Base-by-base conservation (phyloP, 1,140 invertebrate genomes). In the Popillia japonica region DNA sequence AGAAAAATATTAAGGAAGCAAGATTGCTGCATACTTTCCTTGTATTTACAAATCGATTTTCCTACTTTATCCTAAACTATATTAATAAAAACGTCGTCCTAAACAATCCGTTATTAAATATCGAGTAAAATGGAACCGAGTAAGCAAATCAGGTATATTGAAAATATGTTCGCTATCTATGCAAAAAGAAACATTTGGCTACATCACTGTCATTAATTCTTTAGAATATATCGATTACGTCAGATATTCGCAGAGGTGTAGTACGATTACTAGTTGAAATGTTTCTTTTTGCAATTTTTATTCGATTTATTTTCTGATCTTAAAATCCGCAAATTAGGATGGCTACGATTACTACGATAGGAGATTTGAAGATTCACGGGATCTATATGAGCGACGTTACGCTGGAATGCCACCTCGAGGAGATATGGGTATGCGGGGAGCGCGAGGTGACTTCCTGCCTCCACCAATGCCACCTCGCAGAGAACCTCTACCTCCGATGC, bases 301-400 rank as follows among this genome's bases (percentile, higher is more conserved):
- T 76, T 80, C n/a, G 48, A 64, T 76, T 77, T 84, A 48, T 48
- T 14, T 48, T 48, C 44, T 48, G 17, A 48, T 11, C 11, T 48
- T n/a, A n/a, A 48, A 6, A 14, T 10, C 17, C 44, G 44, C n/a
- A n/a, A 48, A 48, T 79, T 87, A 95, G 93, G 94, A 95, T 84
- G 88, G 89, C 20, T 95, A 94, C 82, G 94, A 95, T 86, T 95
- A 95, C 87, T 95, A 95, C 87, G 94, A 95, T 82, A 89, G 94
- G 72, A 87, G 91, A 44, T 94, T 93, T 83, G 93, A 95, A 81
- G 93, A 94, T 79, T 90, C 92, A 0, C 89, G 94, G 34, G 94
- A 95, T 81, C 83, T 95, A 79, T 95, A 94, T 85, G 94, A 95
- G 83, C 90, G 94, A 78, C 90, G 94, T 75, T 95, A 94, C 86